Conservation (phyloP, 2,113 vertebrate genomes). For the Poeciliopsis occidentalis region DNA sequence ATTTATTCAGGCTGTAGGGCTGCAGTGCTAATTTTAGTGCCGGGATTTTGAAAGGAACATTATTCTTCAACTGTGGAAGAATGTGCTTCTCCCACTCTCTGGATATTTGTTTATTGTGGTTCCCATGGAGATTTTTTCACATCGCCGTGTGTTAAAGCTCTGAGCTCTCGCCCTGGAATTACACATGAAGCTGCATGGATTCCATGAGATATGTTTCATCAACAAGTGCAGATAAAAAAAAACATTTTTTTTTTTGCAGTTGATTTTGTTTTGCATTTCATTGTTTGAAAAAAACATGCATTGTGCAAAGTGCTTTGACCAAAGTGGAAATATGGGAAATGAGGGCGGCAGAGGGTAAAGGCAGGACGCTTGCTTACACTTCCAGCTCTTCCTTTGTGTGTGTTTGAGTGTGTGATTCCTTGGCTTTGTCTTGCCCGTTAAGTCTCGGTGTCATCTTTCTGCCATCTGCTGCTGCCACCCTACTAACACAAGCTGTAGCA, state of each 20-base stretch:
- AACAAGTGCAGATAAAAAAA: conserved; percentile 6
- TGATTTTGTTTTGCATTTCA: neutral
- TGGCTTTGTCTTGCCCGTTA: conserved; percentile 70
- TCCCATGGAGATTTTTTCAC: conserved; percentile 51
- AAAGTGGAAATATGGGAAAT: conserved; percentile 8
- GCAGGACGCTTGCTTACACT: conserved; percentile 18
- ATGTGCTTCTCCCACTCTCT: neutral
- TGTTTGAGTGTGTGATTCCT: conserved; percentile 63
- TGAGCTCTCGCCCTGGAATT: conserved; percentile 37
- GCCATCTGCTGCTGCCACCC: conserved; percentile 76
- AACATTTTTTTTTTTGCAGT: neutral
- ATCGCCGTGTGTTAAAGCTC: conserved; percentile 29
- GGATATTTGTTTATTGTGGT: conserved; percentile 55
- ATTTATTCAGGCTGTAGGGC: neutral
- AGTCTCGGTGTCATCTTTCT: conserved; percentile 79
- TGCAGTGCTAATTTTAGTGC: conserved; percentile 3
- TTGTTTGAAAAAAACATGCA: neutral
- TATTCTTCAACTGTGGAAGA: neutral
- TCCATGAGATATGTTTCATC: conserved; percentile 28
- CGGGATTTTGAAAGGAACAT: neutral
- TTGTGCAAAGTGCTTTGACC: neutral
- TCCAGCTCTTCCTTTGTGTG: conserved; percentile 39
- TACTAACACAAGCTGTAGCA: conserved; percentile 43
- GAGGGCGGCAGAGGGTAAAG: conserved; percentile 18
- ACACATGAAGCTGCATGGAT: conserved; percentile 13